Evolutionary conservation across 2,113 vertebrate species (phyloP).

Genomic region (Paralichthys olivaceus): DNA sequence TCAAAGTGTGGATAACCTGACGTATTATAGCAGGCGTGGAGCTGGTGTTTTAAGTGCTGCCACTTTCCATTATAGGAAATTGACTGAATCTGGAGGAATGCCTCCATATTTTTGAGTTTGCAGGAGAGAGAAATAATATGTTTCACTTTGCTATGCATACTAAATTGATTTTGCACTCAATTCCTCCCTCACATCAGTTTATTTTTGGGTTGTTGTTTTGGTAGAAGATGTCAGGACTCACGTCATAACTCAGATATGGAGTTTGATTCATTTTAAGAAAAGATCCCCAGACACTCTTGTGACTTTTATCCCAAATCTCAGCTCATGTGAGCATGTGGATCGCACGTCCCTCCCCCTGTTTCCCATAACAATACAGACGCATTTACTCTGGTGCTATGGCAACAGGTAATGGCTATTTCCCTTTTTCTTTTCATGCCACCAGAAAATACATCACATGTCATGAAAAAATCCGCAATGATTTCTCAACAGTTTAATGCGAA

Average conservation of each 20-base stretch:
- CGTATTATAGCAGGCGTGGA: not conserved
- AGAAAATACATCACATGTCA: conserved; percentile 30
- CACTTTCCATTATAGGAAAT: conserved; percentile 12
- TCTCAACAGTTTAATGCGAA: conserved; percentile 1
- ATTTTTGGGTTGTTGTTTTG: not conserved
- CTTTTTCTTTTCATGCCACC: conserved; percentile 1
- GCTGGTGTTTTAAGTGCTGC: conserved; percentile 7
- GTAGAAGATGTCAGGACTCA: not conserved
- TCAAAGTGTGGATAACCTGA: conserved; percentile 13
- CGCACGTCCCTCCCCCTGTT: conserved; percentile 3
- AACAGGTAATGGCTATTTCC: conserved; percentile 56
- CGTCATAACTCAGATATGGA: not conserved
- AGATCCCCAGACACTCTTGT: not conserved
- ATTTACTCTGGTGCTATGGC: conserved; percentile 51
- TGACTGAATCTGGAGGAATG: not conserved
- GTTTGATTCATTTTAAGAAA: not conserved
- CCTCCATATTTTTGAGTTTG: not conserved
- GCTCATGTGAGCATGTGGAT: not conserved
- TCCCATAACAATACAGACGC: conserved; percentile 36
- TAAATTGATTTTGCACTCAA: not conserved
- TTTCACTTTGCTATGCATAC: not conserved
- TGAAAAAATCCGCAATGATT: not conserved
- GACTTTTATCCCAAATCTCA: not conserved
- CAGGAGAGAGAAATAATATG: not conserved
- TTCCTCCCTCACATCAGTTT: not conserved